Evolutionary conservation across 2,797 vertebrate genomes (phyloP).

Genomic region (Pseudochaenichthys georgianus): DNA sequence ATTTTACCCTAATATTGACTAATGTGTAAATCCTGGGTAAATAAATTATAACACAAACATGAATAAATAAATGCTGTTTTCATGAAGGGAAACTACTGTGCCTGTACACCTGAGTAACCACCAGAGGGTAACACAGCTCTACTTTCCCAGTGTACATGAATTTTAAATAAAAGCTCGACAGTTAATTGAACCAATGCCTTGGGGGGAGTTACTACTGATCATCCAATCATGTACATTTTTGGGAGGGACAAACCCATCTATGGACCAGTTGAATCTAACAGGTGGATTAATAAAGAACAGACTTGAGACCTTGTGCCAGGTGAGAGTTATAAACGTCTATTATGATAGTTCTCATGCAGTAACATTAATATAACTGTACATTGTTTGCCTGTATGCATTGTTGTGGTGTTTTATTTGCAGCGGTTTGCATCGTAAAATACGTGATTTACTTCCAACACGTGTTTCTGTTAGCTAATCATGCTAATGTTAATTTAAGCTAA

Average conservation of each 20-base stretch:
- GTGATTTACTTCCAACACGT: constrained; percentile 3
- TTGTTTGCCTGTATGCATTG: background rate
- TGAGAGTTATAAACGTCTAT: accelerated
- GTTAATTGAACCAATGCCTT: constrained; percentile 44
- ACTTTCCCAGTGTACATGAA: accelerated
- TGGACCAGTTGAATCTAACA: accelerated
- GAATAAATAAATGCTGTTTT: too few species aligned
- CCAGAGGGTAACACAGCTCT: constrained; percentile 16
- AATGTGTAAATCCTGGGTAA: too few species aligned
- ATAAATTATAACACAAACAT: too few species aligned
- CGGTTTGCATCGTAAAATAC: too few species aligned
- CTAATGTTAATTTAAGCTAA: background rate
- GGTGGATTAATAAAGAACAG: accelerated
- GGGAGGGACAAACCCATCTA: accelerated
- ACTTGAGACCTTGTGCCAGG: accelerated
- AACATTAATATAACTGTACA: background rate
- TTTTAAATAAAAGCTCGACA: constrained; percentile 49
- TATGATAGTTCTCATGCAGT: background rate
- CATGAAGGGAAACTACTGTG: too few species aligned
- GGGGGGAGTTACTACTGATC: background rate
- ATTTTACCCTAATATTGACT: too few species aligned
- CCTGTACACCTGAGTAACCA: constrained; percentile 5
- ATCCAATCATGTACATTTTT: constrained; percentile 31
- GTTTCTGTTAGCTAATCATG: constrained; percentile 6
- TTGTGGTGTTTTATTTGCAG: background rate